phyloP scores from a whole-genome alignment of 2,113 vertebrate species.

The Cavia porcellus region DNA sequence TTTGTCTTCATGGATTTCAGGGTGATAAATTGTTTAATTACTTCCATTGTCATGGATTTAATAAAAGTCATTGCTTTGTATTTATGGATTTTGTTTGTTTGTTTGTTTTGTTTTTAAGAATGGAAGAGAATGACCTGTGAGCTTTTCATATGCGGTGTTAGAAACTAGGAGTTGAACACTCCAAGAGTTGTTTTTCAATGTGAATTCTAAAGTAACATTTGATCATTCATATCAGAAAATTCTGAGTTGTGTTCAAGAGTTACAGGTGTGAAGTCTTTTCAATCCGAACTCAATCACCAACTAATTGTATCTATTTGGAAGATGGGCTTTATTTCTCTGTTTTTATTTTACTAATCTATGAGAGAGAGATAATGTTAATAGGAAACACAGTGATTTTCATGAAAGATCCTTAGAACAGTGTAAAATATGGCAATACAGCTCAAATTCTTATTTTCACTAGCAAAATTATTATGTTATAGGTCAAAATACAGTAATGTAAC shows the following conservation, averaged over 20 bases:
- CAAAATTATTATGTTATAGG: background rate
- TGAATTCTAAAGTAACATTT: background rate
- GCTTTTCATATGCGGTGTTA: background rate
- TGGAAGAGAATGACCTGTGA: background rate
- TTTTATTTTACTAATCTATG: background rate
- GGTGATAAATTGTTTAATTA: background rate
- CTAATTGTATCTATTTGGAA: background rate
- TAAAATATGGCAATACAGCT: background rate
- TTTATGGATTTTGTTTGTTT: no score
- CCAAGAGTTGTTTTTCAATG: background rate
- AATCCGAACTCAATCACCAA: background rate
- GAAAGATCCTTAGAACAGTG: background rate
- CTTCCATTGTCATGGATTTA: background rate
- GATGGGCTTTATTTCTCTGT: background rate
- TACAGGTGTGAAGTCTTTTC: background rate
- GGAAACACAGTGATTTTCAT: background rate
- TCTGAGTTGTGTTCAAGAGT: background rate
- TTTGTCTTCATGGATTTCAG: background rate
- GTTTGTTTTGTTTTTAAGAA: background rate
- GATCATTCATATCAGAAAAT: background rate
- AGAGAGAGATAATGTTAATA: background rate
- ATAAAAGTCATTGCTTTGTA: background rate
- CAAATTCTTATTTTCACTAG: background rate
- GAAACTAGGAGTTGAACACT: background rate
- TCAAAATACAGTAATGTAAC: background rate